These are phyloP conservation scores for Paralichthys olivaceus DNA, from an alignment of 2,113 vertebrate species.

Conservation along the genomic window DNA sequence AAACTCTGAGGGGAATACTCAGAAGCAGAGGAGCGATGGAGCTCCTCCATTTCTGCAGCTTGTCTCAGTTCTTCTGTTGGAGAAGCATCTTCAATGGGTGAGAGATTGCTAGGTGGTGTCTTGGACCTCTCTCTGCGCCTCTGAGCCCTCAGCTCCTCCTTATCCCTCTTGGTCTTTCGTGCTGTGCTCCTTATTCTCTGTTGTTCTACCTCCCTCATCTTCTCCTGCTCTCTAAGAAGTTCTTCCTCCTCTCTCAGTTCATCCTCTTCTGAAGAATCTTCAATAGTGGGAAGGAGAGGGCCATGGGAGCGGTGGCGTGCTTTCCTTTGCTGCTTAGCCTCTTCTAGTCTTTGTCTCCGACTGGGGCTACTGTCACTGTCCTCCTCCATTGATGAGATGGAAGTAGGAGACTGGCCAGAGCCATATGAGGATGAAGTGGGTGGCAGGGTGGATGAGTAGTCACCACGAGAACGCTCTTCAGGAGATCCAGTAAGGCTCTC, in stretches of 20 bases:
- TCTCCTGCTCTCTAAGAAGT: conserved; percentile 95
- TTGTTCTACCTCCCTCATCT: conserved; percentile 98
- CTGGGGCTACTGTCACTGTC: conserved; percentile 99
- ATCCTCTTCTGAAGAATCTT: conserved; percentile 98
- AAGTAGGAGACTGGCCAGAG: conserved; percentile 95
- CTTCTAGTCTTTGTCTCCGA: conserved; percentile 92
- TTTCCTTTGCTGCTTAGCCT: conserved; percentile 97
- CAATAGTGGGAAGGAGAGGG: conserved; percentile 95
- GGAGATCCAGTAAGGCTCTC: conserved; percentile 97
- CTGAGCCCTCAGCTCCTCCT: conserved; percentile 96
- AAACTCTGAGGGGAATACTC: conserved; percentile 95
- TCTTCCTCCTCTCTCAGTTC: conserved; percentile 98
- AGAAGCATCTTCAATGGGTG: conserved; percentile 97
- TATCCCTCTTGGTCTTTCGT: conserved; percentile 95
- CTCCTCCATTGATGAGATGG: conserved; percentile 96
- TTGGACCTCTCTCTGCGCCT: conserved; percentile 95
- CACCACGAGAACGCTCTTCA: conserved; percentile 93
- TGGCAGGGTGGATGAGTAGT: conserved; percentile 95
- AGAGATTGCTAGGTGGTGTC: conserved; percentile 97
- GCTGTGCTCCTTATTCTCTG: conserved; percentile 96
- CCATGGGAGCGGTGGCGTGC: conserved; percentile 96
- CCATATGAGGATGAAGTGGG: conserved; percentile 96
- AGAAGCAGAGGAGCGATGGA: conserved; percentile 96
- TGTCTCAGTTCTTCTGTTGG: conserved; percentile 96
- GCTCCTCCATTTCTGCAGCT: conserved; percentile 98